phyloP scores from a whole-genome alignment of 2,888 invertebrate species.

The Meloe dianella region DNA sequence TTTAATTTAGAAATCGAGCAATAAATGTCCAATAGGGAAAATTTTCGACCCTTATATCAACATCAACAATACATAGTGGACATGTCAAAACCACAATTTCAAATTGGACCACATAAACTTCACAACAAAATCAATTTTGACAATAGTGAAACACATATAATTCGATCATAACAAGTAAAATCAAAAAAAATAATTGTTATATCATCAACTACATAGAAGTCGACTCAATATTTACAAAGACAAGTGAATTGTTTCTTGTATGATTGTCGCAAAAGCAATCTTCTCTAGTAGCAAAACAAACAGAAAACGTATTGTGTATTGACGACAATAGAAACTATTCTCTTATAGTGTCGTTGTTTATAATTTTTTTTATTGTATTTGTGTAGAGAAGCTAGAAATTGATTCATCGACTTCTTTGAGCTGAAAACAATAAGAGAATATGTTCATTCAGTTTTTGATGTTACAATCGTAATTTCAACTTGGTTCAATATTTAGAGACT shows the following conservation, averaged over 20 bases:
- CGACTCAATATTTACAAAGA: constrained; percentile 26
- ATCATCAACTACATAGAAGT: neutral
- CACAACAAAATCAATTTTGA: constrained; percentile 7
- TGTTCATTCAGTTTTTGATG: neutral
- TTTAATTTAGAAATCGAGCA: neutral
- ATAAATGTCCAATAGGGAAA: neutral
- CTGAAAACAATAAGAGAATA: neutral
- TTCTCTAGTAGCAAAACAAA: constrained; percentile 46
- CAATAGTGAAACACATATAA: neutral
- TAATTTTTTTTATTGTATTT: neutral
- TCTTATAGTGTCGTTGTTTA: neutral
- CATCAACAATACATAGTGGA: neutral
- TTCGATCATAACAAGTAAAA: neutral
- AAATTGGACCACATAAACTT: constrained; percentile 2
- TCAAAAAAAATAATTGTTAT: too few species aligned
- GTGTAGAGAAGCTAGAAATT: neutral
- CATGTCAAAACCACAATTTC: neutral
- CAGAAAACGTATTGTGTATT: constrained; percentile 25
- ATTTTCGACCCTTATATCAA: neutral
- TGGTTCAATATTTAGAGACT: neutral
- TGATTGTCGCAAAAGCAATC: constrained; percentile 39
- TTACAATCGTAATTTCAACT: neutral
- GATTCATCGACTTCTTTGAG: neutral
- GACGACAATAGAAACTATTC: neutral
- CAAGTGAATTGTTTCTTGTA: constrained; percentile 24